Conservation (phyloP, 2,113 vertebrate genomes). For the Cacatua alba region DNA sequence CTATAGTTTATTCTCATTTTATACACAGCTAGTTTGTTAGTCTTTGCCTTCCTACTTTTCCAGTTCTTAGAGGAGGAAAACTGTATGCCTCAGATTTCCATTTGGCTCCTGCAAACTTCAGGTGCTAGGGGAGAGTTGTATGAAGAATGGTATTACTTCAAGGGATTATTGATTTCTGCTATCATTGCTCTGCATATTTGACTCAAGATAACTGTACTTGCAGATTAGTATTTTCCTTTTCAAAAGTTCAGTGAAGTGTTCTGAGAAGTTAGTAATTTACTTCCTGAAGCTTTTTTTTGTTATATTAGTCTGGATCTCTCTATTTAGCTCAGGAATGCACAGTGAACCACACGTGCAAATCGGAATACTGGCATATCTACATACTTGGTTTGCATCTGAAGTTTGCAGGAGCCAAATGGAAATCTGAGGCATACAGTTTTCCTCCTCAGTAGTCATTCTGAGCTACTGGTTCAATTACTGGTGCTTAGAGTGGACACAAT, state of each 20-base stretch:
- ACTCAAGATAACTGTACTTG: background rate
- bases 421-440: too few species aligned
- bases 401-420: too few species aligned
- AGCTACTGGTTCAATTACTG: background rate
- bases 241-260: background rate
- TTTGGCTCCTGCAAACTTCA: background rate
- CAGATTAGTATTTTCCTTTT: background rate
- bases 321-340: background rate
- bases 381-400: background rate
- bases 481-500: background rate
- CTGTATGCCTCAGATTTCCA: background rate
- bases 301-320: background rate
- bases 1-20: background rate
- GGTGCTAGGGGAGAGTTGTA: background rate
- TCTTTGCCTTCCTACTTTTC: background rate
- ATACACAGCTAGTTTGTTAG: background rate
- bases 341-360: background rate
- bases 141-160: background rate
- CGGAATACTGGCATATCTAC: background rate
- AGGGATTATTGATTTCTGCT: conserved; percentile 7
- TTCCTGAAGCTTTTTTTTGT: background rate
- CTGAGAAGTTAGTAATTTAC: background rate
- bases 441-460: background rate
- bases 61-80: background rate
- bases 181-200: background rate